Percentiles rank a stretch among this genome's conserved stretches.
phyloP scores from a whole-genome alignment of 2,888 invertebrate species.

The Sminthurinus aureus region DNA sequence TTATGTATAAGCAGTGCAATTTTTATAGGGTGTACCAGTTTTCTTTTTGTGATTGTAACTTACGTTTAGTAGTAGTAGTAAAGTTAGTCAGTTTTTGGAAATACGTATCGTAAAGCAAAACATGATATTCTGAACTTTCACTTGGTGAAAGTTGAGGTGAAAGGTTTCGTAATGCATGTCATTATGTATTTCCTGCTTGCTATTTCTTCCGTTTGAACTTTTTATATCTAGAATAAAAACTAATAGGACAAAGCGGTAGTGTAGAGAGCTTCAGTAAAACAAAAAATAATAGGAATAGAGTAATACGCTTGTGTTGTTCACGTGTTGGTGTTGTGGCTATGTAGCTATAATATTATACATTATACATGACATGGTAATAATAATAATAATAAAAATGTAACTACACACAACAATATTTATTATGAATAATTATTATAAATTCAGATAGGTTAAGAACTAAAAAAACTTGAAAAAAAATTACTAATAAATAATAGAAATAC shows the following conservation, averaged over 20 bases:
- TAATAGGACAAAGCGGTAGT: neutral
- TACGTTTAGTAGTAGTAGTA: too few species aligned
- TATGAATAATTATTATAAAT: neutral
- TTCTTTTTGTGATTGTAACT: too few species aligned
- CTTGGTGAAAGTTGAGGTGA: neutral
- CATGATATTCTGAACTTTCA: too few species aligned
- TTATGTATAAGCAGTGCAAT: too few species aligned
- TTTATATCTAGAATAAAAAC: neutral
- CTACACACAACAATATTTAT: neutral
- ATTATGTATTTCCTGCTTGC: neutral
- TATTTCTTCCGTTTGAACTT: neutral
- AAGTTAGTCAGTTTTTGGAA: too few species aligned
- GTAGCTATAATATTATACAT: neutral
- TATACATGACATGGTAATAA: neutral
- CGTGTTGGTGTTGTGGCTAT: neutral
- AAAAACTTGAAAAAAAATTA: neutral
- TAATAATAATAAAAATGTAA: neutral
- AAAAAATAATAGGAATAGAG: neutral
- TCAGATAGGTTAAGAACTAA: neutral
- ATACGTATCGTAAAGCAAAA: too few species aligned
- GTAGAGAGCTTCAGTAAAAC: neutral
- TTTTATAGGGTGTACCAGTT: too few species aligned
- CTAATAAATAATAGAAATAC: neutral
- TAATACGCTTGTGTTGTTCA: neutral
- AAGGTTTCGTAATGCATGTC: neutral